These are phyloP conservation scores for Brachionus asplanchnoidis DNA, from an alignment of 1,140 invertebrate species.

Conservation along the genomic window DNA sequence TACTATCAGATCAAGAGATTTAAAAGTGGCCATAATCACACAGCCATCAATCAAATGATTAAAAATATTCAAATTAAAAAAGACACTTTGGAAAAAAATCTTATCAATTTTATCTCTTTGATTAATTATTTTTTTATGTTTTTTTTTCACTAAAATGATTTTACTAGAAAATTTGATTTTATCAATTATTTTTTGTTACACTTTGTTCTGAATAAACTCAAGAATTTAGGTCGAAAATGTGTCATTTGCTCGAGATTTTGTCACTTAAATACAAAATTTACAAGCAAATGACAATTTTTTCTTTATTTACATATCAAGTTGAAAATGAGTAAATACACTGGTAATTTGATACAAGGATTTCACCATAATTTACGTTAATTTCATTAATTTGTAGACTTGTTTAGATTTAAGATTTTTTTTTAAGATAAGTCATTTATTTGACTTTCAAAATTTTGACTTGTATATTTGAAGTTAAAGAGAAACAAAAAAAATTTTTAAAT, in stretches of 20 bases:
- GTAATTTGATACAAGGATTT: no score
- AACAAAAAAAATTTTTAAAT: no score
- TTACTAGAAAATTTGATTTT: background rate
- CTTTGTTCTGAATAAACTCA: background rate
- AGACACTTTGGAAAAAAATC: background rate
- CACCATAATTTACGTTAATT: no score
- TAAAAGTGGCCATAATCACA: background rate
- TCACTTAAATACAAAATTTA: background rate
- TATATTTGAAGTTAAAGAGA: no score
- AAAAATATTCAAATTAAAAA: background rate
- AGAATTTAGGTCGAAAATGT: background rate
- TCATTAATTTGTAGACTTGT: no score
- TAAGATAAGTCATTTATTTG: no score
- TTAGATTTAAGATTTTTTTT: no score
- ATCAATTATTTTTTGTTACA: background rate
- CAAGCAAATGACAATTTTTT: background rate
- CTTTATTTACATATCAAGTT: no score
- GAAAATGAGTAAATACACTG: background rate
- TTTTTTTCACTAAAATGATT: background rate
- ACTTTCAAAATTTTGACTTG: no score
- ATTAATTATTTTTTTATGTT: background rate
- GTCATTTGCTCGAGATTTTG: background rate
- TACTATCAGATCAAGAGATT: background rate
- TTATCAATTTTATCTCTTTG: background rate
- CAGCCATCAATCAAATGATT: background rate